phyloP scores from a whole-genome alignment of 1,140 invertebrate species.

The Augochlora pura region DNA sequence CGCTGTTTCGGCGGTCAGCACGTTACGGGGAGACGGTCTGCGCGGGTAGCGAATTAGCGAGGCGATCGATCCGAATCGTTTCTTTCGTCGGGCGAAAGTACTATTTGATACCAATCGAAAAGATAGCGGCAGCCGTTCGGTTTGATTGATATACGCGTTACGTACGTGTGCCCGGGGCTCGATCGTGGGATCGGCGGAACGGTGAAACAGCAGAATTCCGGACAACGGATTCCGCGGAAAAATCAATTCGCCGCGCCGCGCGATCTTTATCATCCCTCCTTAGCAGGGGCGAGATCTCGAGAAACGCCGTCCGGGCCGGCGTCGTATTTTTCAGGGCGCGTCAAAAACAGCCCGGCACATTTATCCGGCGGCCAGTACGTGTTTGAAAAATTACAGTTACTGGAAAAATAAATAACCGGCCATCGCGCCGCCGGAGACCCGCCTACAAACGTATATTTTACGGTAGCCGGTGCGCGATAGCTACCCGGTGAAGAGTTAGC shows the following conservation, averaged over 20 bases:
- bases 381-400: constrained; percentile 77
- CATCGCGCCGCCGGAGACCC: constrained; percentile 51
- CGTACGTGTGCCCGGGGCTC: not conserved
- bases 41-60: too few species aligned
- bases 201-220: not conserved
- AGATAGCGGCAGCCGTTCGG: not conserved
- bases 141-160: not conserved
- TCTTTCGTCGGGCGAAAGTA: not conserved
- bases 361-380: constrained; percentile 69
- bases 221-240: constrained; percentile 51
- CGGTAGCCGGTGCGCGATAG: constrained; percentile 52
- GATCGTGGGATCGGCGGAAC: not conserved
- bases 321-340: constrained; percentile 72
- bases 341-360: constrained; percentile 75
- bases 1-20: not conserved
- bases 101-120: not conserved
- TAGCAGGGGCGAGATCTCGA: constrained; percentile 58
- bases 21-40: not conserved
- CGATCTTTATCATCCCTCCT: constrained; percentile 61
- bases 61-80: not conserved
- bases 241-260: constrained; percentile 64
- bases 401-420: constrained; percentile 74
- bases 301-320: constrained; percentile 56
- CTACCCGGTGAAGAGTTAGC: constrained; percentile 12
- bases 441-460: constrained; percentile 69